Evolutionary conservation across 2,888 invertebrate species (phyloP).

Genomic region (Flexamia atlantica): DNA sequence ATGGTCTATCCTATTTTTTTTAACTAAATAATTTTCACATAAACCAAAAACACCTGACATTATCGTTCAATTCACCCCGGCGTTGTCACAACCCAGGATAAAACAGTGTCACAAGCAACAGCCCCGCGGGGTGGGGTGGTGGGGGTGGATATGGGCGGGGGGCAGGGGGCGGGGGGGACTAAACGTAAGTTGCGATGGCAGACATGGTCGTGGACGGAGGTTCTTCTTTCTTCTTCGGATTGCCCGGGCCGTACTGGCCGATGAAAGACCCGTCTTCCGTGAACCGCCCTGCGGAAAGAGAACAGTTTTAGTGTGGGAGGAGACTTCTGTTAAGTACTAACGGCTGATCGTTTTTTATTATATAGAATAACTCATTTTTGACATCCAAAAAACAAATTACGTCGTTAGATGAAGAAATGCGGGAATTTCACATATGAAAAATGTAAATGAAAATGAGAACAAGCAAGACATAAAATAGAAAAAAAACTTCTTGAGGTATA

Average conservation of each 20-base stretch:
- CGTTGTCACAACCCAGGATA: slow-evolving; percentile 24
- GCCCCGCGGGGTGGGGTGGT: not conserved
- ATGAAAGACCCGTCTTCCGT: slow-evolving; percentile 99
- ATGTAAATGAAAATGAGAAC: no score
- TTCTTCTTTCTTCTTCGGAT: slow-evolving; percentile 69
- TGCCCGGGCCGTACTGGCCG: slow-evolving; percentile 94
- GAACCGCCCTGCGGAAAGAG: slow-evolving; percentile 84
- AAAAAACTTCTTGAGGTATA: no score
- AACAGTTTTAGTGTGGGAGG: no score
- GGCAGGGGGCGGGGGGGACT: slow-evolving; percentile 63
- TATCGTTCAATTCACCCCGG: slow-evolving; percentile 5
- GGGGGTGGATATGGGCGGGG: not conserved
- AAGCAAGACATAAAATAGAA: no score
- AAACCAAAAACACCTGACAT: not conserved
- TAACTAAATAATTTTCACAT: no score
- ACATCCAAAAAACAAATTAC: no score
- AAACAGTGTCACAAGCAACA: slow-evolving; percentile 15
- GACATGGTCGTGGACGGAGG: slow-evolving; percentile 73
- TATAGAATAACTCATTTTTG: no score
- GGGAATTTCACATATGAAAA: no score
- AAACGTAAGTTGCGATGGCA: slow-evolving; percentile 77
- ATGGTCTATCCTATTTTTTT: no score
- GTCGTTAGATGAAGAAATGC: no score
- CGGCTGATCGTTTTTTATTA: no score
- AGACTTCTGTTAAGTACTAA: no score